Evolutionary conservation across 2,797 vertebrate genomes (phyloP), one percentile per base, ranked within the genome.

Genomic region (Rhinatrema bivittatum): DNA sequence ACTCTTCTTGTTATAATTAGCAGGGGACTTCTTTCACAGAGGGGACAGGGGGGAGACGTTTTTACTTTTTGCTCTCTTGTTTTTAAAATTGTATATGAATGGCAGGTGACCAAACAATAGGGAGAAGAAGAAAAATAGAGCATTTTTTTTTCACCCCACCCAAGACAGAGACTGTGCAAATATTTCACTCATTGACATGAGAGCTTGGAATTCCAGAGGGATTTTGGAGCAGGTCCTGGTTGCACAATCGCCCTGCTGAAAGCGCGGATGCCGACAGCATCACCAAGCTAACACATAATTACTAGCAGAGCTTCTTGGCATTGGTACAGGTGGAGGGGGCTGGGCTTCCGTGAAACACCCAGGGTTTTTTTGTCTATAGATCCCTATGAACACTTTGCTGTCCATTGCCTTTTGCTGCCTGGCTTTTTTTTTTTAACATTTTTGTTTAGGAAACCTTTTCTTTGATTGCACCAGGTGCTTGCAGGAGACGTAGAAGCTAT

Each of bases 191-290:
- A 62, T 63, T 61, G 74, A 55, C 56, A 53, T 22, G 39, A 68
- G 50, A 51, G 60, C 23, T 74, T 74, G 62, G 67, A 65, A 63
- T 74, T 67, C 60, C 56, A 62, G 50, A 68, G 74, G 70, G 55
- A 72, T 64, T 62, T 64, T 65, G 53, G 58, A 56, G 51, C 31
- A 44, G 31, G 29, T 25, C 6, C 38, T 49, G 50, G 46, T 81
- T 72, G 55, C 75, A 85, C 79, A 74, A 53, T 78, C 68, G 25
- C 50, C 63, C 70, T 74, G 79, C 78, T 82, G 66, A 82, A 67
- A 76, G 72, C 72, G 46, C 25, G 61, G 76, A 72, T 78, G 72
- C 68, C 54, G 65, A 57, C 56, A 65, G 61, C 50, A 32, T 48
- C 41, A 51, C 60, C 65, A 65, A 62, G 60, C 68, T 65, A 66